These are phyloP conservation scores for Arenaria interpres DNA, from an alignment of 2,113 vertebrate species.

Conservation along the genomic window DNA sequence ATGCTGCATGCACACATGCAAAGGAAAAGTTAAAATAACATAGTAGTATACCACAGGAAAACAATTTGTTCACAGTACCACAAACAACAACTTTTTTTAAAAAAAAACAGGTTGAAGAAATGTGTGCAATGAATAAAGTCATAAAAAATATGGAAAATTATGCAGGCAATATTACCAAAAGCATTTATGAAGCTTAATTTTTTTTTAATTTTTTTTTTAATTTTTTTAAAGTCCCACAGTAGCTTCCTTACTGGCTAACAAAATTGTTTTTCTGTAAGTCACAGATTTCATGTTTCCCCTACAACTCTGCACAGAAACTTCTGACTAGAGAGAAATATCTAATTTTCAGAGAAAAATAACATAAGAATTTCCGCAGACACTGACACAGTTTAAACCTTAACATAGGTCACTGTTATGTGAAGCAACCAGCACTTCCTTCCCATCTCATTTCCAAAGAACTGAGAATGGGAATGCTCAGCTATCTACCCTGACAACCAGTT, in stretches of 20 bases:
- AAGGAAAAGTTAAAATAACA: conserved; percentile 1
- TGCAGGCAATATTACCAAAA: conserved; percentile 29
- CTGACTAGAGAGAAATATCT: neutral
- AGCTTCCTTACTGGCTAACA: neutral
- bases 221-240: neutral
- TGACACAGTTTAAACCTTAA: neutral
- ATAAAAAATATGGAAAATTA: conserved; percentile 32
- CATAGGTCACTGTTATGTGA: neutral
- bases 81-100: neutral
- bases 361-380: neutral
- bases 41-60: neutral
- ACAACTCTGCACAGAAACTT: neutral
- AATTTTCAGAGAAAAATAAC: neutral
- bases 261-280: neutral
- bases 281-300: neutral
- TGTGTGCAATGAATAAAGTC: conserved; percentile 50
- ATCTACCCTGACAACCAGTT: neutral
- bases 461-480: neutral
- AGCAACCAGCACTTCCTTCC: neutral
- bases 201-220: too few species aligned
- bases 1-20: conserved; percentile 77
- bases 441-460: neutral
- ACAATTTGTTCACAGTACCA: neutral
- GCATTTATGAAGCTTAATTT: conserved; percentile 13
- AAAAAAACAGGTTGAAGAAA: neutral